Percentiles rank a stretch among this genome's conserved stretches.
These are phyloP conservation scores for Heliocidaris erythrogramma DNA, from an alignment of 35 echinoderm and acorn worm genomes.

Conservation along the genomic window DNA sequence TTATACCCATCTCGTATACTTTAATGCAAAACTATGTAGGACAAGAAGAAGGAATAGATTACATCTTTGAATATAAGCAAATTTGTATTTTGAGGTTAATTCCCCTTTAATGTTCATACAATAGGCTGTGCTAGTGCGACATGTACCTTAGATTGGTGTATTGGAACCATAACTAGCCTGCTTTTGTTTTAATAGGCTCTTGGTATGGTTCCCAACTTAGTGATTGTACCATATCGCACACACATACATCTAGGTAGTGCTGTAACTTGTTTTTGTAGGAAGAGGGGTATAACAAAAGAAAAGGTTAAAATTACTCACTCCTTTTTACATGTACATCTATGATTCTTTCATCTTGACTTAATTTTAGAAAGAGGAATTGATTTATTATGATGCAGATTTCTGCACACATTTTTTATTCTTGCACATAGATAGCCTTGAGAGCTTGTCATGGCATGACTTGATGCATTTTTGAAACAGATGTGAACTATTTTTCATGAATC, in stretches of 20 bases:
- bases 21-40: no score
- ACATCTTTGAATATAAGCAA: no score
- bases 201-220: not conserved
- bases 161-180: not conserved
- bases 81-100: no score
- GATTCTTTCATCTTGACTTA: not conserved
- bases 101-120: not conserved
- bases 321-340: not conserved
- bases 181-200: not conserved
- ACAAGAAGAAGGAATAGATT: no score
- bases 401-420: not conserved
- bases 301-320: not conserved
- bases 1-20: no score
- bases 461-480: not conserved
- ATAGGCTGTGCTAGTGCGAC: not conserved
- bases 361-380: not conserved
- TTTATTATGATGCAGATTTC: not conserved
- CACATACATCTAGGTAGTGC: not conserved
- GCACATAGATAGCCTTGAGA: not conserved
- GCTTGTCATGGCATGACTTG: not conserved
- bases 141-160: not conserved
- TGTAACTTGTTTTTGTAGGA: not conserved
- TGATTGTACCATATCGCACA: not conserved
- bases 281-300: not conserved
- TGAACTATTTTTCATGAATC: constrained; percentile 13